Evolutionary conservation across 1,140 invertebrate species (phyloP).

Genomic region (Drosophila setifemur): DNA sequence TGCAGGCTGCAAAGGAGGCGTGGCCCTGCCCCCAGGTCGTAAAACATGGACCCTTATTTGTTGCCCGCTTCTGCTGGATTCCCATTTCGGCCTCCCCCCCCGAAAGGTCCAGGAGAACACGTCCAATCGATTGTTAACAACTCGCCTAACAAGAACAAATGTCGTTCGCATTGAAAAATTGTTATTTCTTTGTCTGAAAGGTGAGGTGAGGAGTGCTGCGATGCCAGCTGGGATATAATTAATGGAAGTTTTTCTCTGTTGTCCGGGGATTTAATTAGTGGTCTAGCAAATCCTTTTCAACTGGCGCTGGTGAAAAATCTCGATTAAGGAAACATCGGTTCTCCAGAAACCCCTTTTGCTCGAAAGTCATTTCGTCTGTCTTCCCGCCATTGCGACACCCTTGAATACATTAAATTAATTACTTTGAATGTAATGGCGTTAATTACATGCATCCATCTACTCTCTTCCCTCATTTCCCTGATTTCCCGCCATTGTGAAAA

Average conservation of each 20-base stretch:
- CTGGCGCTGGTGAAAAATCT: background rate
- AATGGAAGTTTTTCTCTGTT: slow-evolving; percentile 38
- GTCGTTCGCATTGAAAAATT: slow-evolving; percentile 50
- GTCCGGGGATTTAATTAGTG: slow-evolving; percentile 38
- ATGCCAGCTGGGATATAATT: slow-evolving; percentile 24
- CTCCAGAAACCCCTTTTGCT: no score
- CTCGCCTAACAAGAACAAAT: slow-evolving; percentile 57
- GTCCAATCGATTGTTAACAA: slow-evolving; percentile 71
- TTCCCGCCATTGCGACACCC: background rate
- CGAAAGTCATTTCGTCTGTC: background rate
- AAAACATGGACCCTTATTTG: slow-evolving; percentile 54
- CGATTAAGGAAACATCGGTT: no score
- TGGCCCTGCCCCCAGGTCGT: slow-evolving; percentile 22
- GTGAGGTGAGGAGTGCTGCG: slow-evolving; percentile 23
- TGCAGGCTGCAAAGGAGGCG: slow-evolving; percentile 22
- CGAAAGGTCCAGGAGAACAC: slow-evolving; percentile 45
- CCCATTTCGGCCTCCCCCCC: background rate
- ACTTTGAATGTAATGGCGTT: slow-evolving; percentile 62
- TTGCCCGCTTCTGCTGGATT: slow-evolving; percentile 3
- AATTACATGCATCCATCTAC: slow-evolving; percentile 43
- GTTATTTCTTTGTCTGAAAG: slow-evolving; percentile 14
- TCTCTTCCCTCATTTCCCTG: background rate
- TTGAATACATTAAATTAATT: slow-evolving; percentile 58
- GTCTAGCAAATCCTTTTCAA: slow-evolving; percentile 22
- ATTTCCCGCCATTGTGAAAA: slow-evolving; percentile 19